Base-by-base conservation (phyloP, 2,888 invertebrate genomes). In the Lepetodrilus schrolli region DNA sequence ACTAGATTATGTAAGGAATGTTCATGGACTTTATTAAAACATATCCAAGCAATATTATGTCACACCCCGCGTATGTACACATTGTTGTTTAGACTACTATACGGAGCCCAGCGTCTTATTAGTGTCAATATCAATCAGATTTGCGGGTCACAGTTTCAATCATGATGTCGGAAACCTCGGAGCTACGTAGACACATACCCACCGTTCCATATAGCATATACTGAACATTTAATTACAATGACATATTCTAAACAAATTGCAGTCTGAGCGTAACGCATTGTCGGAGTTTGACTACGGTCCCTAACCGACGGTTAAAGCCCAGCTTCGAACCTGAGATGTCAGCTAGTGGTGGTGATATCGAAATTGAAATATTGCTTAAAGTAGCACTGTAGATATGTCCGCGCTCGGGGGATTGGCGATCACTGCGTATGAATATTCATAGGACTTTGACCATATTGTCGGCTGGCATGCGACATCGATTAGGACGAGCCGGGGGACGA, bases 311-410 rank as follows among this genome's bases (percentile, higher is more conserved):
- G 43, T 43, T 43, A 43, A 43, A 17, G 2, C n/a, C 13, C 13
- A 43, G 43, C 43, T 17, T 13, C 13, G 17, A 43, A 13, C 2
- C 43, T 17, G 43, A 58, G 26, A 58, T 30, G 30, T 58, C 58
- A 58, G 58, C 58, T 23, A 13, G 34, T 34, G 26, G 10, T 58
- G 30, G 58, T 58, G 17, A 30, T 30, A 30, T 23, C 58, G 58
- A 58, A 58, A 58, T 58, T 58, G 58, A 58, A 58, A 58, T 58
- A 58, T 58, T 58, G 58, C 30, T 58, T 58, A 58, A 58, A 58
- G 58, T 30, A 58, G 58, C n/a, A 7, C 26, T 26, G 58, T 58
- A 58, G 58, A 58, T 58, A 26, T 30, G 58, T 34, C 17, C n/a
- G 34, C 30, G 17, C 58, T 34, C 58, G 30, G 26, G 20, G 58